Base-by-base conservation (phyloP, 2,888 invertebrate genomes). In the Agrypnus murinus region DNA sequence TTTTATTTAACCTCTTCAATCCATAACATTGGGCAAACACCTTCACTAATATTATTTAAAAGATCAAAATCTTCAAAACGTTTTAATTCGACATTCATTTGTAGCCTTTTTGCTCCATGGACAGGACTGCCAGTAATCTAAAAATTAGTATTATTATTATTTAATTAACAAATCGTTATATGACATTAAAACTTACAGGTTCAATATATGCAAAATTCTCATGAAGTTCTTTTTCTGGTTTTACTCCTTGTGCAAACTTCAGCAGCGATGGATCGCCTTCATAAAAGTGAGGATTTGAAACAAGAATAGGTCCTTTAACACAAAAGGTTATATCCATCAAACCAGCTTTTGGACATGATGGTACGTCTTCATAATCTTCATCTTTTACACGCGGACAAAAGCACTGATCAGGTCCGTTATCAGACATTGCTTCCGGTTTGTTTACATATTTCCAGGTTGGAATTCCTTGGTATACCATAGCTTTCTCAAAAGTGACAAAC, bases 271-370 rank as follows among this genome's bases (percentile, higher is more conserved):
- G 87, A 9, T 89, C 89, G 0, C 83, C 90, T 14, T 90, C 84
- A 80, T 90, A 88, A 84, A 89, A 91, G 83, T 93, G 93, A 0
- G 93, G 92, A 70, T 90, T 86, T 0, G 92, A 91, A 12, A 89
- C 86, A 38, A 91, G 86, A 17, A 91, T 87, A 0, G 92, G 91
- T 0, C 88, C 89, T 6, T 89, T 89, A 80, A 90, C 86, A 57
- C 89, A 89, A 1, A 87, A 84, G 71, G 82, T 82, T 15, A 90
- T 80, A 80, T 90, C 88, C 31, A 89, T 75, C 0, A 89, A 74
- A 0, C 90, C 90, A 84, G 86, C 87, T 1, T 87, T 77, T 0
- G 88, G 83, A 76, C 90, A 90, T 0, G 87, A 86, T 82, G 78
- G 85, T 83, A 75, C 81, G 83, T 17, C 83, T 79, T 78, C 87